Percentiles rank a stretch among this genome's conserved stretches.
phyloP scores from a whole-genome alignment of 2,113 vertebrate species.

The Coregonus clupeaformis region DNA sequence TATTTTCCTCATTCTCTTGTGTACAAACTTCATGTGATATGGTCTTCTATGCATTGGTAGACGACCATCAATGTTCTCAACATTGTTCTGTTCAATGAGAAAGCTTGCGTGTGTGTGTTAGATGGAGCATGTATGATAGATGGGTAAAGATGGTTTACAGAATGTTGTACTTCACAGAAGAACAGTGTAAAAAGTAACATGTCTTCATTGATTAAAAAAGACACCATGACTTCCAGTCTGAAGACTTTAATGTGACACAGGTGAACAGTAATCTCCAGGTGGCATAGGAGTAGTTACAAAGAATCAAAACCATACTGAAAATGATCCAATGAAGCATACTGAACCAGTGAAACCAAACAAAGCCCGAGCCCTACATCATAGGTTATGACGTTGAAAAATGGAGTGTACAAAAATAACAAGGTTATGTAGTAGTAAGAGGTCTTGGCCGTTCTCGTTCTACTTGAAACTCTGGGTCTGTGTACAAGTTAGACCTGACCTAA shows the following conservation, averaged over 20 bases:
- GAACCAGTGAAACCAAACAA: slow-evolving; percentile 29
- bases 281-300: slow-evolving; percentile 47
- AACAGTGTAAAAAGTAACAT: slow-evolving; percentile 3
- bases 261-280: slow-evolving; percentile 63
- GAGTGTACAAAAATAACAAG: slow-evolving; percentile 27
- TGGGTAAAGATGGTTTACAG: neutral
- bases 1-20: neutral
- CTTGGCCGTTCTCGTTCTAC: neutral
- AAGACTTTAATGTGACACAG: slow-evolving; percentile 75
- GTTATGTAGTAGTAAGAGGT: slow-evolving; percentile 13
- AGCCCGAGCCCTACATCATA: slow-evolving; percentile 16
- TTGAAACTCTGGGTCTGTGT: neutral
- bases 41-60: neutral
- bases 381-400: slow-evolving; percentile 17
- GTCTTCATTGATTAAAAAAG: neutral
- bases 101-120: neutral
- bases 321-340: slow-evolving; percentile 24
- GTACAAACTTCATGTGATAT: neutral
- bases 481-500: neutral
- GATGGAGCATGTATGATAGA: too few relatives aligned
- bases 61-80: neutral
- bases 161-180: neutral
- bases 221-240: slow-evolving; percentile 40
- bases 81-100: neutral
- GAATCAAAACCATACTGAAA: slow-evolving; percentile 34